A percentile compares a stretch with the other conserved stretches of the same genome.
Evolutionary conservation across 1,140 invertebrate species (phyloP).

Genomic region (Melanaphis sacchari): DNA sequence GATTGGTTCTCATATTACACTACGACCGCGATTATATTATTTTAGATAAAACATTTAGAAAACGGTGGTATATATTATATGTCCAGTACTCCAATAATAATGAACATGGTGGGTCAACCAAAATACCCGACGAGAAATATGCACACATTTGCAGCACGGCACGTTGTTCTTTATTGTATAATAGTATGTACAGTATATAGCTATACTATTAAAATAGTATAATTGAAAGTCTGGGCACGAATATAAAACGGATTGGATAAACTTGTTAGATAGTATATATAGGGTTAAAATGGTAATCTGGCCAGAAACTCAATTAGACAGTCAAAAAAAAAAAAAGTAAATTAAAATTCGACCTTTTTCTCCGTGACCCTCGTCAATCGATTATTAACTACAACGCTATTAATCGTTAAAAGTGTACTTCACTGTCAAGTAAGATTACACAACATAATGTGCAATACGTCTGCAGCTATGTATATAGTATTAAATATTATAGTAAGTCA

Average conservation of each 20-base stretch:
- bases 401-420: neutral
- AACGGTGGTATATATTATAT: neutral
- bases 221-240: slow-evolving; percentile 34
- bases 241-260: slow-evolving; percentile 2
- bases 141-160: neutral
- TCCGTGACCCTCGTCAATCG: neutral
- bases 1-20: neutral
- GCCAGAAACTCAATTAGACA: neutral
- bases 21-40: neutral
- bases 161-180: neutral
- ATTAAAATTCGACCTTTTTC: neutral
- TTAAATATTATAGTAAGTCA: neutral
- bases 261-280: slow-evolving; percentile 2
- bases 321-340: neutral
- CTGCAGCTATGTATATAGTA: neutral
- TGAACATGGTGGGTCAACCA: neutral
- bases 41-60: neutral
- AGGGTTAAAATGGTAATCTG: neutral
- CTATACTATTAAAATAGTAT: slow-evolving; percentile 1
- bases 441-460: neutral
- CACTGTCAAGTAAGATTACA: neutral
- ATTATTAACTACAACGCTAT: neutral
- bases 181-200: neutral
- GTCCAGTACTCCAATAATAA: neutral
- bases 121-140: neutral